phyloP scores from a whole-genome alignment of 2,113 vertebrate genomes.

The Bos indicus region DNA sequence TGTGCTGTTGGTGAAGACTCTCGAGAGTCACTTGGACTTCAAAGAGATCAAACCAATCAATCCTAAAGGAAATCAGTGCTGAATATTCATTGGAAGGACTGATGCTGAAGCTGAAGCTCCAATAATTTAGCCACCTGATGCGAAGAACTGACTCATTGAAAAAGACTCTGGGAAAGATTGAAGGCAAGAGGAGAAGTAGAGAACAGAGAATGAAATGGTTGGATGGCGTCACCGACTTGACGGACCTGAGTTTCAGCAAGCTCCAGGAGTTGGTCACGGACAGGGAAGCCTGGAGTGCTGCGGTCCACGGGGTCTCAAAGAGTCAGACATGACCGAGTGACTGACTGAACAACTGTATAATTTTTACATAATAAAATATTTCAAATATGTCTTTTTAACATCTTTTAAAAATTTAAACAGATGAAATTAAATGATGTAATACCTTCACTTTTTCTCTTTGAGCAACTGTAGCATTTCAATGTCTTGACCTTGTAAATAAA shows the following conservation, averaged over 20 bases:
- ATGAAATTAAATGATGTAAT: background rate
- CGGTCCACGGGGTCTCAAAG: background rate
- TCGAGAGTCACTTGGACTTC: background rate
- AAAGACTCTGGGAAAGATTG: background rate
- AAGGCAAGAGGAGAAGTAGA: background rate
- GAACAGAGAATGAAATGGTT: background rate
- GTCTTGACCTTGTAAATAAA: background rate
- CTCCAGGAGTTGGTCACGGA: fast-evolving
- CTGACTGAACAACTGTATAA: background rate
- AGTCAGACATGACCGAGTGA: background rate
- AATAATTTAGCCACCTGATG: background rate
- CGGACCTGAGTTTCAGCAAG: background rate
- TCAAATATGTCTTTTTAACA: background rate
- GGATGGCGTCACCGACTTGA: too few species aligned
- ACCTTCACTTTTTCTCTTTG: background rate
- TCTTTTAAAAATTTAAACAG: background rate
- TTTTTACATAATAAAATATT: background rate
- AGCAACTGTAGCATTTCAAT: background rate
- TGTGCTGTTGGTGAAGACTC: background rate
- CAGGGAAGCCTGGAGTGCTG: background rate
- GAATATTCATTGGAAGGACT: background rate
- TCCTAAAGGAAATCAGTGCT: background rate
- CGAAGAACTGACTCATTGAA: background rate
- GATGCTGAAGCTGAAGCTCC: background rate
- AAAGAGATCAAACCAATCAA: background rate